A percentile compares a stretch with the other conserved stretches of the same genome.
phyloP scores from a whole-genome alignment of 2,797 vertebrate species.

The Serranus cabrilla region DNA sequence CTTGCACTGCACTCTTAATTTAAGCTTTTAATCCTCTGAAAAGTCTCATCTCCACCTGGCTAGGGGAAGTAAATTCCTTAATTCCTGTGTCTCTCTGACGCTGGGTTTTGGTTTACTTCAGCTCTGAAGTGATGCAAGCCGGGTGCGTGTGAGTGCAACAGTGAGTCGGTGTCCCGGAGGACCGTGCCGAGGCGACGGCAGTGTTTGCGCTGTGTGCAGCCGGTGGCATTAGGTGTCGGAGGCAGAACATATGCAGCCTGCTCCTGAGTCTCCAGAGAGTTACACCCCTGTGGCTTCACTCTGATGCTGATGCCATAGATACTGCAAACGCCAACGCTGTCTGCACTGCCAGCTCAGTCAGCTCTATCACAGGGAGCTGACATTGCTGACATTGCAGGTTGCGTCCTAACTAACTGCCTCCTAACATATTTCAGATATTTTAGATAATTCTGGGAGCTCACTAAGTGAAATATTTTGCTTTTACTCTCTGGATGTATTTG shows the following conservation, averaged over 20 bases:
- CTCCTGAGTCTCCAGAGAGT: constrained; percentile 83
- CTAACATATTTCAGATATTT: constrained; percentile 45
- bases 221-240: constrained; percentile 92
- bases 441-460: constrained; percentile 16
- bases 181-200: constrained; percentile 65
- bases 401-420: constrained; percentile 27
- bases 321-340: constrained; percentile 56
- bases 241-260: constrained; percentile 86
- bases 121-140: constrained; percentile 84
- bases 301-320: constrained; percentile 72
- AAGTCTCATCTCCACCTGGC: constrained; percentile 75
- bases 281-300: constrained; percentile 62
- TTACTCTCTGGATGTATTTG: not conserved
- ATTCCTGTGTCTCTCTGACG: constrained; percentile 68
- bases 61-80: constrained; percentile 71
- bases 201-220: constrained; percentile 84
- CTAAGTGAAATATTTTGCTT: not conserved
- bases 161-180: constrained; percentile 73
- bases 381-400: constrained; percentile 59
- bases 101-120: constrained; percentile 72
- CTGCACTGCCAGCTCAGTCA: constrained; percentile 51
- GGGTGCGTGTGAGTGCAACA: constrained; percentile 81
- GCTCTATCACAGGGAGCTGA: constrained; percentile 47
- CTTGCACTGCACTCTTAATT: constrained; percentile 52
- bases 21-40: constrained; percentile 71